Base-by-base conservation (phyloP, 2,113 vertebrate species). In the Ibidorhyncha struthersii region DNA sequence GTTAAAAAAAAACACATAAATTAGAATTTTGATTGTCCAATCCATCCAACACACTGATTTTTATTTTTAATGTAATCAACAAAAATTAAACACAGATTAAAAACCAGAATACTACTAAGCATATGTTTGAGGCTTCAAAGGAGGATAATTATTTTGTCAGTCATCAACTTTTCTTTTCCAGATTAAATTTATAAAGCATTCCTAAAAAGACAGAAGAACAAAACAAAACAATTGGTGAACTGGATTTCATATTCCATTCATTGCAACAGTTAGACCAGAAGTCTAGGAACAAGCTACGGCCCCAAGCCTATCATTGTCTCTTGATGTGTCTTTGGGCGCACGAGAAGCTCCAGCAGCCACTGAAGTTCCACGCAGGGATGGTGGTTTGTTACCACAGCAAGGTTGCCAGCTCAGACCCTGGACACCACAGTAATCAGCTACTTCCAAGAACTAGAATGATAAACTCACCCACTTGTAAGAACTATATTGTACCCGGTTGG, bases 51-150 rank as follows among this genome's bases (percentile, higher is more conserved):
- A 77, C 36, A 63, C n/a, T 86, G 89, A 90, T 94, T 97, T 97
- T 96, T 97, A 97, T 97, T 98, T 98, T 98, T 96, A 97, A 96
- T 93, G 86, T 20, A 96, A 97, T 97, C 95, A 98, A 96, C 56
- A 93, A 95, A 97, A 98, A 97, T 96, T 89, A 97, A 45, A 19
- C 65, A 82, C n/a, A 59, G 69, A 87, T 96, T 96, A 97, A 97
- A 96, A 79, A 96, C 92, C n/a, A 58, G 78, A 96, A 92, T 80
- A 94, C 74, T 92, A 92, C 58, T 95, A 88, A 90, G 71, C 63
- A 93, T 81, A 90, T 70, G 81, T 62, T 86, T 90, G 79, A 92
- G 26, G 82, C 81, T 97, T 97, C 66, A 77, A 69, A 82, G 47
- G 10, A 79, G 61, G 36, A 32, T 47, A 66, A 83, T 88, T 93